Conservation (phyloP, 2,113 vertebrate genomes). For the Malaclemys terrapin region DNA sequence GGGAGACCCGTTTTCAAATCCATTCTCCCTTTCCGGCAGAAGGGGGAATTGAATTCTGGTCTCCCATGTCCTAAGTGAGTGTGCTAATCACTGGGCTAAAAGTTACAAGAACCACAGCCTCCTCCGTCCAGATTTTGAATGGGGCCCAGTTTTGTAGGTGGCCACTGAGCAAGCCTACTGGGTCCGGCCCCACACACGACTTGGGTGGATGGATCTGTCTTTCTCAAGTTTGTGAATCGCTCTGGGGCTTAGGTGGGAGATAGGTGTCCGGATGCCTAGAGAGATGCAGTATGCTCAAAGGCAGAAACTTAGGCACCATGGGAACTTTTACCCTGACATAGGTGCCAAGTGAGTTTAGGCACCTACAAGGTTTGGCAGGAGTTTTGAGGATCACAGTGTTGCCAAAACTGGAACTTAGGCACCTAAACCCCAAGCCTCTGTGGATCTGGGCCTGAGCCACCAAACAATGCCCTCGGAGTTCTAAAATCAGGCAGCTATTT, state of each 20-base stretch:
- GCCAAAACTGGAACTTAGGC: background rate
- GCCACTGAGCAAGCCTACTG: background rate
- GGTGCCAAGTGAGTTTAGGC: background rate
- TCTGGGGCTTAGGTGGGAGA: background rate
- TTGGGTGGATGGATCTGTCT: background rate
- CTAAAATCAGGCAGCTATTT: background rate
- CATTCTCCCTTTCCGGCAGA: background rate
- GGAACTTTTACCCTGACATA: background rate
- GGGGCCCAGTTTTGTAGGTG: background rate
- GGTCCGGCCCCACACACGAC: background rate
- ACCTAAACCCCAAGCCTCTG: background rate
- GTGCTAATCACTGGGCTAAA: background rate
- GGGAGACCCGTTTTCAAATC: background rate
- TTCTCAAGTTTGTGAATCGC: background rate
- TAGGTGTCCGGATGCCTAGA: background rate
- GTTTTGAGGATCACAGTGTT: background rate
- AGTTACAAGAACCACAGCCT: background rate
- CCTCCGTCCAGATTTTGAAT: background rate
- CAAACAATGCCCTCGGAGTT: background rate
- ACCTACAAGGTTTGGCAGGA: background rate
- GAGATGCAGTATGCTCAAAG: background rate
- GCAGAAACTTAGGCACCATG: background rate
- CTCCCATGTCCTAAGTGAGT: background rate
- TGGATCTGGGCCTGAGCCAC: background rate
- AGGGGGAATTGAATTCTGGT: background rate